Conservation (phyloP, 23 tunicate genomes). For the Trididemnum miniatum region DNA sequence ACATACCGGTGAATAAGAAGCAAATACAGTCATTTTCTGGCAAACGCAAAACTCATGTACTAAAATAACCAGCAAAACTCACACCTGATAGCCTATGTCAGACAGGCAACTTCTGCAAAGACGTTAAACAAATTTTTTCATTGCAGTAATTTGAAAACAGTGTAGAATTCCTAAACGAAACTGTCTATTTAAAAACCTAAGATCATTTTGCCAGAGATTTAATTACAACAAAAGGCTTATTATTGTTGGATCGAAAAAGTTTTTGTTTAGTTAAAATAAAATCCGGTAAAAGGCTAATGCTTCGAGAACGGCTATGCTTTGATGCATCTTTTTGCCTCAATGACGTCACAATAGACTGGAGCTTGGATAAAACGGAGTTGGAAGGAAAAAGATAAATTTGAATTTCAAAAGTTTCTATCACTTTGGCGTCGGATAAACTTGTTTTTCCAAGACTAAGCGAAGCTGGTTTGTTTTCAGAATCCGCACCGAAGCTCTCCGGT, state of each 20-base stretch:
- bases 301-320: neutral
- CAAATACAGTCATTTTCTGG: too few relatives aligned
- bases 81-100: too few relatives aligned
- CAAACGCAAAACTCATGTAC: too few relatives aligned
- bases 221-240: conserved; percentile 20
- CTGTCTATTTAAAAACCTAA: too few relatives aligned
- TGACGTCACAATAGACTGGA: conserved; percentile 23
- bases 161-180: too few relatives aligned
- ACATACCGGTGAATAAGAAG: too few relatives aligned
- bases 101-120: too few relatives aligned
- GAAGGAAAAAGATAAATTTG: conserved; percentile 44
- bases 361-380: conserved; percentile 19
- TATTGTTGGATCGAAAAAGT: conserved; percentile 40
- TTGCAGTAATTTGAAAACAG: too few relatives aligned
- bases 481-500: neutral
- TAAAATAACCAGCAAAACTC: too few relatives aligned
- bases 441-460: conserved; percentile 18
- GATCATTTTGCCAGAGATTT: neutral
- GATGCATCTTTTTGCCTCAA: neutral
- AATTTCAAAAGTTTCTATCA: conserved; percentile 40
- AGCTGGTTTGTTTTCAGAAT: neutral
- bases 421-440: conserved; percentile 10
- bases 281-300: conserved; percentile 20
- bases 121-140: too few relatives aligned
- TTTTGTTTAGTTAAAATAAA: conserved; percentile 41